phyloP scores from a whole-genome alignment of 2,797 vertebrate species.

The Neosalanx taihuensis region DNA sequence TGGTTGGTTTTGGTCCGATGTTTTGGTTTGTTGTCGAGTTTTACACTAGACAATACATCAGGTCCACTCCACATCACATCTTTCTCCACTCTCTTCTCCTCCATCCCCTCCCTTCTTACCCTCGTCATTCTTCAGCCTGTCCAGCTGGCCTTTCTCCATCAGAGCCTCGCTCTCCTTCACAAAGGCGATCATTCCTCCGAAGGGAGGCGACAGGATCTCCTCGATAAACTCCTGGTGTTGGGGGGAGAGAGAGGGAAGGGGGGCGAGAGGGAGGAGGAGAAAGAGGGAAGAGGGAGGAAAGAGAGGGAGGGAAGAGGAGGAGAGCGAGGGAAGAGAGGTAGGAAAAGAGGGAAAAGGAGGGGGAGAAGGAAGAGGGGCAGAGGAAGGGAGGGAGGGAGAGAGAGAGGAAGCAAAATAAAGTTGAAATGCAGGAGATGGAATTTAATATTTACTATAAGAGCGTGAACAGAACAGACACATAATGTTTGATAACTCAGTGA shows the following conservation, averaged over 20 bases:
- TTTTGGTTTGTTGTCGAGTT: too few species aligned
- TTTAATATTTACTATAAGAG: background rate
- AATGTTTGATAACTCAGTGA: background rate
- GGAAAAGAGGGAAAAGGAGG: too few species aligned
- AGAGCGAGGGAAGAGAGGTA: too few species aligned
- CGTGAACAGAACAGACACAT: background rate
- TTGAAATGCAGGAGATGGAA: too few species aligned
- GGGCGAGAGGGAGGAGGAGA: background rate
- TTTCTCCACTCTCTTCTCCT: too few species aligned
- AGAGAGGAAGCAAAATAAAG: too few species aligned
- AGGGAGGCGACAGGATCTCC: conserved; percentile 85
- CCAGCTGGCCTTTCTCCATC: conserved; percentile 87
- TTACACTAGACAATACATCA: too few species aligned
- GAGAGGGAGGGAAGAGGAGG: background rate
- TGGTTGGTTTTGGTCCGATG: too few species aligned
- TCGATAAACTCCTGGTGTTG: conserved; percentile 86
- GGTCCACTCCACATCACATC: too few species aligned
- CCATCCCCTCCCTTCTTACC: conserved; percentile 61
- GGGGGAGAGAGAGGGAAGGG: too few species aligned
- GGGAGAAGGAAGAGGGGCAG: background rate
- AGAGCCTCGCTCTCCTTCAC: conserved; percentile 89
- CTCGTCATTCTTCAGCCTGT: conserved; percentile 86
- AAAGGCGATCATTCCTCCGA: conserved; percentile 90
- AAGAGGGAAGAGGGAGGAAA: too few species aligned
- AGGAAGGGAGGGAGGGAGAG: too few species aligned